Evolutionary conservation across 2,113 vertebrate genomes (phyloP).

Genomic region (Neogale vison): DNA sequence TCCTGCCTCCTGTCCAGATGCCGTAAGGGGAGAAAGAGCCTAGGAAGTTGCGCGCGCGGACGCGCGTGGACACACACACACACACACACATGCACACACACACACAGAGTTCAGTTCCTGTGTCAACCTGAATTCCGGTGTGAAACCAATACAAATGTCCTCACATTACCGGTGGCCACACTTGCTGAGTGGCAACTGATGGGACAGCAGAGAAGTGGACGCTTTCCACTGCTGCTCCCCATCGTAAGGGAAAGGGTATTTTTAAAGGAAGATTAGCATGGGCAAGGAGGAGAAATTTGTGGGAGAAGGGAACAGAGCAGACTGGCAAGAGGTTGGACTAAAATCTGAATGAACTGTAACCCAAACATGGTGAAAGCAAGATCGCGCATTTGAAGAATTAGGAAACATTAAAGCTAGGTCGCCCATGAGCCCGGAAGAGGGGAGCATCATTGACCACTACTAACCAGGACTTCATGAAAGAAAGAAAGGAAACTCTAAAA

Average conservation of each 20-base stretch:
- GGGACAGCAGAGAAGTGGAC: accelerated
- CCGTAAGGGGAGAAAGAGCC: too few relatives aligned
- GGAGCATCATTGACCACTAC: accelerated
- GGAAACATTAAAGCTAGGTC: neutral
- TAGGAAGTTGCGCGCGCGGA: neutral
- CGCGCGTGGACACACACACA: accelerated
- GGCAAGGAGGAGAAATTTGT: neutral
- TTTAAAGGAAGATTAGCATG: neutral
- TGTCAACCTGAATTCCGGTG: neutral
- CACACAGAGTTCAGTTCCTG: neutral
- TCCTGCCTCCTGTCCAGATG: neutral
- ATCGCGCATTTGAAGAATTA: neutral
- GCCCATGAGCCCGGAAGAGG: accelerated
- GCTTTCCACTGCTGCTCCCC: accelerated
- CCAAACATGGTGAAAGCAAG: neutral
- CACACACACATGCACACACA: accelerated
- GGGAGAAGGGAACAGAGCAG: neutral
- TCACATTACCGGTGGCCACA: accelerated
- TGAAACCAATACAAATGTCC: neutral
- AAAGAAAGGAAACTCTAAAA: neutral
- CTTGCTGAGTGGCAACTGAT: accelerated
- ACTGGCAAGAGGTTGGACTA: neutral
- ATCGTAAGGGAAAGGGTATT: neutral
- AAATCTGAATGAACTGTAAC: neutral
- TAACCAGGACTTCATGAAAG: too few relatives aligned